Evolutionary conservation across 1,140 invertebrate genomes (phyloP), one percentile per base, ranked within the genome.

Genomic region (Musca vetustissima): DNA sequence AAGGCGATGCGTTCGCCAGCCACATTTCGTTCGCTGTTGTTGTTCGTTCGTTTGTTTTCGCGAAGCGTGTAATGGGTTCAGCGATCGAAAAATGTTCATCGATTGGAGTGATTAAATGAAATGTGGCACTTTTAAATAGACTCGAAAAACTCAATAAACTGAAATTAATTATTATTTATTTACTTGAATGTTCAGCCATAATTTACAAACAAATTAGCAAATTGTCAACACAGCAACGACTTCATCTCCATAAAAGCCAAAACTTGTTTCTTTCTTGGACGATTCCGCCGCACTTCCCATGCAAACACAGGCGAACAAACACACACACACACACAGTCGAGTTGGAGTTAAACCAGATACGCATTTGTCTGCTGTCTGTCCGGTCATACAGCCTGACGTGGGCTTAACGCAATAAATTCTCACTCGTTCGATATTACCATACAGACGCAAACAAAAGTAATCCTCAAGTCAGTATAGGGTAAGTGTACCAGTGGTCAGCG

Each of bases 141-240:
- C 19, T 43, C 36, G 36, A 43, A 61, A 61, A 36, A 61, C n/a
- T 22, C 57, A 61, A 61, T 61, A 61, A 61, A 61, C n/a, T 61
- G 32, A 43, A 61, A 61, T 61, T 61, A 61, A 61, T 61, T 61
- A 61, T 61, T 61, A 61, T 61, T 61, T 61, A 61, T 61, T 61
- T 61, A 61, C 57, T 61, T 61, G 25, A 61, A 61, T 61, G 57
- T 61, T 61, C 57, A 61, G 57, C 57, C 57, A 61, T 61, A 61
- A 61, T 61, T 61, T 61, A 61, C 57, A 19, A 36, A 61, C 57
- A 61, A 61, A 61, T 61, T 61, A 61, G 57, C 28, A 36, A 61
- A 61, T 43, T 36, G 57, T 61, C 57, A 61, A 43, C 28, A 43
- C 32, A 61, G 28, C 57, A 19, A 61, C 57, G 32, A 43, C 57